Base-by-base conservation (phyloP, 2,888 invertebrate genomes). In the Agonopterix subpropinquella region DNA sequence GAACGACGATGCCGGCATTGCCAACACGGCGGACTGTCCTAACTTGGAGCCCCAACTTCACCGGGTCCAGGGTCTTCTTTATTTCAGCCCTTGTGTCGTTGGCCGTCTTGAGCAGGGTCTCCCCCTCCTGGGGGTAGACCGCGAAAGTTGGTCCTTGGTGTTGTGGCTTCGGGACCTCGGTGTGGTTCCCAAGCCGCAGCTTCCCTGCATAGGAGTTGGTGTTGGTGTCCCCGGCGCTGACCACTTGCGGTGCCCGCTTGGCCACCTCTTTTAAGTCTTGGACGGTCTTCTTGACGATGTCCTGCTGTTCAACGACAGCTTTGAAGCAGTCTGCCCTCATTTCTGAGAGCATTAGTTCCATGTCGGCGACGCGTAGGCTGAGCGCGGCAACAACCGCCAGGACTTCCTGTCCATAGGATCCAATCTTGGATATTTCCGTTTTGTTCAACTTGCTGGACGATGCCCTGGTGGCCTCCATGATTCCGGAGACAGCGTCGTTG, bases 181-280 rank as follows among this genome's bases (percentile, higher is more conserved):
- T 39, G 10, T 10, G 10, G 63, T 92, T 91, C 1, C 77, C 80
- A 45, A 96, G 69, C 47, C 11, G 0, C 1, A 39, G 39, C n/a
- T 10, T 39, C 4, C 11, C 39, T 3, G 42, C 39, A 9, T 39
- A 39, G 10, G 28, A 39, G 39, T 8, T 4, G 8, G 11, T 1
- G 39, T 8, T 4, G 8, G 11, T 1, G 3, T 39, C 11, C 4
- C 10, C 8, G 39, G 10, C 1, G 1, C n/a, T 4, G 10, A 1
- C 39, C 11, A 10, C 11, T 39, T 39, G n/a, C 39, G 39, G 39
- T 39, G 39, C n/a, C 3, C 1, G 11, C n/a, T 39, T 39, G 10
- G 39, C 2, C 2, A 9, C 39, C 10, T 10, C n/a, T n/a, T 39
- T 10, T 1, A 28, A 1, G 7, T 28, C 13, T 1, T 13, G 13